Evolutionary conservation across 1,140 invertebrate species (phyloP).

Genomic region (Drosophila takahashii): DNA sequence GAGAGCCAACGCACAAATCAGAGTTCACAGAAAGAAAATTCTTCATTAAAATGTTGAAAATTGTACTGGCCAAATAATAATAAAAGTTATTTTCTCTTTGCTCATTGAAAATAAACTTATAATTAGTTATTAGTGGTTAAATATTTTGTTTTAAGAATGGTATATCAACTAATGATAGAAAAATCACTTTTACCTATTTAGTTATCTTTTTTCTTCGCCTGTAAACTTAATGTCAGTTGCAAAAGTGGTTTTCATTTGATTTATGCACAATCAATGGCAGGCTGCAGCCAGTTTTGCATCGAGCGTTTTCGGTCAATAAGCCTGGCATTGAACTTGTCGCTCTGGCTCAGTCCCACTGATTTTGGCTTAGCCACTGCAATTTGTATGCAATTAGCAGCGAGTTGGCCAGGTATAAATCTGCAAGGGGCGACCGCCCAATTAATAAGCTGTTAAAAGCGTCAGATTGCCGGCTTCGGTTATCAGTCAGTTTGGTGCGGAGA

Average conservation of each 20-base stretch:
- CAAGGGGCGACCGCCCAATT: constrained; percentile 61
- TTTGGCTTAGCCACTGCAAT: constrained; percentile 48
- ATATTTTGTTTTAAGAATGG: too few species aligned
- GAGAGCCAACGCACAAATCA: constrained; percentile 27
- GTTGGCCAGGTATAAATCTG: constrained; percentile 57
- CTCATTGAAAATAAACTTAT: too few species aligned
- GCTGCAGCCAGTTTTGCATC: constrained; percentile 57
- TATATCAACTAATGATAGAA: too few species aligned
- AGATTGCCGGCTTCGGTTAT: constrained; percentile 57
- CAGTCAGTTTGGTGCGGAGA: constrained; percentile 32
- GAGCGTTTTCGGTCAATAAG: constrained; percentile 51
- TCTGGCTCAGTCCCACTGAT: constrained; percentile 26
- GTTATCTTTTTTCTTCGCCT: constrained; percentile 4
- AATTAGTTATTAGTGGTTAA: too few species aligned
- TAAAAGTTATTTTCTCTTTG: too few species aligned
- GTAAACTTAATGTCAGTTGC: constrained; percentile 42
- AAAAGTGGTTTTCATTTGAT: constrained; percentile 68
- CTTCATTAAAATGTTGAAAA: background rate
- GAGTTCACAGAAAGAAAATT: constrained; percentile 21
- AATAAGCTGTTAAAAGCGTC: constrained; percentile 60
- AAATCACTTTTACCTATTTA: too few species aligned
- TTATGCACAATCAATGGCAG: constrained; percentile 59
- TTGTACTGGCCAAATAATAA: too few species aligned
- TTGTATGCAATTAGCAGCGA: constrained; percentile 66
- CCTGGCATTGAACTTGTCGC: constrained; percentile 60